phyloP scores from a whole-genome alignment of 2,113 vertebrate genomes.

The Pachypanchax playfairii region DNA sequence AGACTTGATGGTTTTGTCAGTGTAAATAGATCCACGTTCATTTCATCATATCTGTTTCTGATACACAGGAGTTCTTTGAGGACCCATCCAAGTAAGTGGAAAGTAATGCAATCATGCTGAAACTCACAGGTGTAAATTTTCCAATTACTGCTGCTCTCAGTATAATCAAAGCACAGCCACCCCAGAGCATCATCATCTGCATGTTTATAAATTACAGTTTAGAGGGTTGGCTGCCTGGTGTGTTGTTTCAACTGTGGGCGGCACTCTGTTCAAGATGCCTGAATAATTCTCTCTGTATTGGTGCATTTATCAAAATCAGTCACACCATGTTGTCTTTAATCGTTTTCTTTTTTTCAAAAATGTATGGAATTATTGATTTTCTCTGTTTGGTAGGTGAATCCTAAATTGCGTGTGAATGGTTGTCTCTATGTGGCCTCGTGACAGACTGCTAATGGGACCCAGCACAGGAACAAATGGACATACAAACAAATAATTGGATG shows the following conservation, averaged over 20 bases:
- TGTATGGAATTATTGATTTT: slow-evolving; percentile 28
- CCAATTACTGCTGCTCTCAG: slow-evolving; percentile 45
- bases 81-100: slow-evolving; percentile 4
- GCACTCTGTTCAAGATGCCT: slow-evolving; percentile 4
- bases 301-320: neutral
- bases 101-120: slow-evolving; percentile 49
- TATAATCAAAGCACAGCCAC: slow-evolving; percentile 56
- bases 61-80: slow-evolving; percentile 22
- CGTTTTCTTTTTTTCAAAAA: no score
- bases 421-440: no score
- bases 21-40: slow-evolving; percentile 1
- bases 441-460: no score
- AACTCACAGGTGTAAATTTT: slow-evolving; percentile 56
- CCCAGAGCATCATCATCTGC: slow-evolving; percentile 32
- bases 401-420: no score
- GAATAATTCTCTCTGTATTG: neutral
- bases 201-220: slow-evolving; percentile 42
- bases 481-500: no score
- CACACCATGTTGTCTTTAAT: neutral
- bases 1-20: neutral
- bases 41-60: slow-evolving; percentile 12
- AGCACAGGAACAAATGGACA: no score
- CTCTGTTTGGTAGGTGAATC: slow-evolving; percentile 18
- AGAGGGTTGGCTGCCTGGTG: slow-evolving; percentile 12
- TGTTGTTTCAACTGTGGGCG: slow-evolving; percentile 4